A percentile compares a stretch with the other conserved stretches of the same genome.
These are phyloP conservation scores for Mesorhabditis sp. DNA, from an alignment of 2,888 invertebrate species.

Conservation along the genomic window DNA sequence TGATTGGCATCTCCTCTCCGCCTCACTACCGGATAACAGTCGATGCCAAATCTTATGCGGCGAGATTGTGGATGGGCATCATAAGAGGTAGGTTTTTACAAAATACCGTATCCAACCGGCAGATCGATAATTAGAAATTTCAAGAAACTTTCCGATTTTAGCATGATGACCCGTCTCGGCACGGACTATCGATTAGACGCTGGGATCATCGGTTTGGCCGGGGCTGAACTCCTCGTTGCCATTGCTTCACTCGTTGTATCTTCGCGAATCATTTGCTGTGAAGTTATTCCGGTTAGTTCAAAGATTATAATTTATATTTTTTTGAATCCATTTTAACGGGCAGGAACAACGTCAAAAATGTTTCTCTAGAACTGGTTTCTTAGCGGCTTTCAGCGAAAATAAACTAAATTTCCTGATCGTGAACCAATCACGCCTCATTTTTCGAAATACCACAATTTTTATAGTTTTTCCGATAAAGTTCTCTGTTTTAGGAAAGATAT, in stretches of 20 bases:
- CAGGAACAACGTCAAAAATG: too few species aligned
- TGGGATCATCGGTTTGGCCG: constrained; percentile 42
- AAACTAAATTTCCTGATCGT: too few species aligned
- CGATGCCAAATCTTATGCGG: constrained; percentile 53
- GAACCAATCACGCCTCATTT: too few species aligned
- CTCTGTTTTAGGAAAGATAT: too few species aligned
- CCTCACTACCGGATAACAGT: constrained; percentile 44
- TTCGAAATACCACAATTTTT: too few species aligned
- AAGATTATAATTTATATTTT: not conserved
- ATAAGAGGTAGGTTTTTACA: constrained; percentile 28
- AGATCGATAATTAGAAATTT: not conserved
- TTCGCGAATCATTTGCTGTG: constrained; percentile 29
- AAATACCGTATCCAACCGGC: not conserved
- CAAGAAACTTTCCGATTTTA: constrained; percentile 18
- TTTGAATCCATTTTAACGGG: too few species aligned
- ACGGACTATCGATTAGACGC: constrained; percentile 51
- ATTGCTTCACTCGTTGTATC: constrained; percentile 35
- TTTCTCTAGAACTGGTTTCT: too few species aligned
- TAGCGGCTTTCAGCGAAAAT: too few species aligned
- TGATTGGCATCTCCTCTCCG: constrained; percentile 51
- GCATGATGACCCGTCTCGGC: constrained; percentile 51
- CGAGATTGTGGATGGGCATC: constrained; percentile 41
- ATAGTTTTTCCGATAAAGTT: too few species aligned
- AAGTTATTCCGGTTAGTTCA: not conserved
- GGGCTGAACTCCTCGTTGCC: constrained; percentile 37